Evolutionary conservation across 2,888 invertebrate species (phyloP).

Genomic region (Subacronicta megacephala): DNA sequence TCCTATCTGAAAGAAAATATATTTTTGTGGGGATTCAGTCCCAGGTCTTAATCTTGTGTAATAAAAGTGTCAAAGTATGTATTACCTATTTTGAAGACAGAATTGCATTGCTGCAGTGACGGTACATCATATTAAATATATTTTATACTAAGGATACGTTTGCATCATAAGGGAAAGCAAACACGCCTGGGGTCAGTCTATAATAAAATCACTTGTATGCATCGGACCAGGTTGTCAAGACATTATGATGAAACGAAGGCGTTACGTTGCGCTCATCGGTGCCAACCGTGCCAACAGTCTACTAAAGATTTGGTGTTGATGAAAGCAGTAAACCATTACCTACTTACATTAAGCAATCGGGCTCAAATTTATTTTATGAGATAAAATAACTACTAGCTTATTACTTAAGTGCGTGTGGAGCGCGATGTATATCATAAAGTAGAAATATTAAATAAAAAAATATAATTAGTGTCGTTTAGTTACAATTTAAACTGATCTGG

Average conservation of each 20-base stretch:
- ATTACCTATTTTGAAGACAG: too few species aligned
- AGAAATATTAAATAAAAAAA: too few species aligned
- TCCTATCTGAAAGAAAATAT: too few species aligned
- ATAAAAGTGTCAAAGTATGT: too few species aligned
- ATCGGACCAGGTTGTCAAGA: slow-evolving; percentile 20
- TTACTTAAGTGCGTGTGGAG: too few species aligned
- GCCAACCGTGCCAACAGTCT: background rate
- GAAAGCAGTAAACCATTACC: background rate
- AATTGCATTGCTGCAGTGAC: too few species aligned
- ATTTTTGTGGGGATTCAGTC: too few species aligned
- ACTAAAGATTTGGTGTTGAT: background rate
- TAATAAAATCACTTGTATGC: slow-evolving; percentile 58
- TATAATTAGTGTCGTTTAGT: too few species aligned
- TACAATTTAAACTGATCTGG: too few species aligned
- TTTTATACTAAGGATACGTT: slow-evolving; percentile 25
- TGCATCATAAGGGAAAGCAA: slow-evolving; percentile 57
- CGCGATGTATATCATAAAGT: too few species aligned
- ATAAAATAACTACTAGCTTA: too few species aligned
- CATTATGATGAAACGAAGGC: slow-evolving; percentile 28
- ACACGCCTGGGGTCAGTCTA: slow-evolving; percentile 64
- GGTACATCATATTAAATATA: background rate
- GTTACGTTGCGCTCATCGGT: background rate
- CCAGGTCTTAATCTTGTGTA: too few species aligned
- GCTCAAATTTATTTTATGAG: background rate
- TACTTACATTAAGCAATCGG: background rate